Percentiles rank a stretch among this genome's conserved stretches.
Evolutionary conservation across 2,113 vertebrate species (phyloP).

Genomic region (Crotalus viridis): DNA sequence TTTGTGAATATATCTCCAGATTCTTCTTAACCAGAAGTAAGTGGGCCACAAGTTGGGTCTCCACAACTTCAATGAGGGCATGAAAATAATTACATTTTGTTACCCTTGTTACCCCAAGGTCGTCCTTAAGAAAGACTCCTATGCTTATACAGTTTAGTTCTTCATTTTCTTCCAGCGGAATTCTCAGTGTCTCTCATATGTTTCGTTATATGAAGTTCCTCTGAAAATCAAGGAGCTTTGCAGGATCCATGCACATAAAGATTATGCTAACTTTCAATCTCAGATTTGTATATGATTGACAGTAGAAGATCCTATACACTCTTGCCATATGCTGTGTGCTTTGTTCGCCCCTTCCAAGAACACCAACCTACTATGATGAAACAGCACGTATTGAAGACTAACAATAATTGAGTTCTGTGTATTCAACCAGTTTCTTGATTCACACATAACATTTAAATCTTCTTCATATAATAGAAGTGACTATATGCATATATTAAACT

Average conservation of each 20-base stretch:
- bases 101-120: neutral
- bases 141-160: neutral
- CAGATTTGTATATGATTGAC: neutral
- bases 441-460: too few species aligned
- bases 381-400: neutral
- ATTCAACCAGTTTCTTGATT: too few species aligned
- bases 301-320: neutral
- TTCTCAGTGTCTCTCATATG: neutral
- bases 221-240: neutral
- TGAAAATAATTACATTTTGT: too few species aligned
- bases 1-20: too few species aligned
- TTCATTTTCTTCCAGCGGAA: neutral
- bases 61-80: too few species aligned
- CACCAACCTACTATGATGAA: neutral
- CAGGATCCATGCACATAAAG: neutral
- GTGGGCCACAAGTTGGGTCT: too few species aligned
- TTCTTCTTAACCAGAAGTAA: too few species aligned
- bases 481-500: too few species aligned
- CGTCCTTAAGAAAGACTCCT: neutral
- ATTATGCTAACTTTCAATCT: neutral
- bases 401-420: neutral
- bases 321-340: neutral
- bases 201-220: neutral
- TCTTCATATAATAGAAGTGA: too few species aligned
- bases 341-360: neutral